Evolutionary conservation across 1,140 invertebrate species (phyloP), one percentile per base, ranked within the genome.

Genomic region (Parasteatoda tepidariorum): DNA sequence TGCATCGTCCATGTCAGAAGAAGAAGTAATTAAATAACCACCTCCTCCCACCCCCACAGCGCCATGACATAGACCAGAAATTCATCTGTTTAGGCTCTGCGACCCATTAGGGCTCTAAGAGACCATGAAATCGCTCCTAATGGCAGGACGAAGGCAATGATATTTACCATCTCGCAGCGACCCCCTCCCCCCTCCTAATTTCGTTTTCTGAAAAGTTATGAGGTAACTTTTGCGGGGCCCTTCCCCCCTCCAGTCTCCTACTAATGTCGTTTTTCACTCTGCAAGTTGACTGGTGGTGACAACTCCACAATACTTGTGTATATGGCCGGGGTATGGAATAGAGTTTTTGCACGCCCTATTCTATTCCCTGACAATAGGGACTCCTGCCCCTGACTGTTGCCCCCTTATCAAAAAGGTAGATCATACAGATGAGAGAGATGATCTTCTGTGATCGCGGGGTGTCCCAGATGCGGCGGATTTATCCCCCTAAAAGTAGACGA

Each of bases 301-400:
- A 82, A 33, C 24, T 31, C 34, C 78, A 82, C 78, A 82, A 82
- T 82, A 48, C 76, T 76, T 64, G 74, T 66, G 71, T 74, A 34
- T 74, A 30, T 34, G 3, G 54, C 24, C 54, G 33, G 31, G 28
- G 11, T 62, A 66, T 48, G 74, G 74, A 41, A 26, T 54, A 66
- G 61, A 64, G 76, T 79, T 79, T 79, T 79, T 79, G 76, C 76
- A 79, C 76, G 76, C 76, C 76, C 76, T 79, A 79, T 79, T 79
- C 66, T 79, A 57, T 76, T 30, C 76, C 9, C 62, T 11, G 54
- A 82, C 78, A 82, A 82, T 62, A 48, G 54, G 67, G 48, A 81
- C 30, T 70, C 78, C 48, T 59, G 66, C 67, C 78, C 75, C 78
- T 82, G 55, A 82, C 78, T 82, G 78, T 82, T 82, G 78, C 66